phyloP scores from a whole-genome alignment of 1,140 invertebrate species.

The Diorhabda sublineata region DNA sequence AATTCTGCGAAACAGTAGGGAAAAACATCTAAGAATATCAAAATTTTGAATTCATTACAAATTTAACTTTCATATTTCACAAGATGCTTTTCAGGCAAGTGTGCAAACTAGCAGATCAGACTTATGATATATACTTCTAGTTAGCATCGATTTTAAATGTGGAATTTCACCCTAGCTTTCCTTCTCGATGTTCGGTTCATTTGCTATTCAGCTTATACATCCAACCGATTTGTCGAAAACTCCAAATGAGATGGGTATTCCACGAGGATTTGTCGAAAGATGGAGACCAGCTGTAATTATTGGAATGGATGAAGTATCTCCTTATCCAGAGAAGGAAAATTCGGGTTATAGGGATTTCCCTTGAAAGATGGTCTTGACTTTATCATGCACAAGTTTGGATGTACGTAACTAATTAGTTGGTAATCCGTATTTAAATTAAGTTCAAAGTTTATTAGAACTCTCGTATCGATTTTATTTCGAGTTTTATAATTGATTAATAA shows the following conservation, averaged over 20 bases:
- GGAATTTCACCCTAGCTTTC: not conserved
- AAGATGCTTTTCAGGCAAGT: not conserved
- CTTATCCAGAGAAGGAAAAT: constrained; percentile 2
- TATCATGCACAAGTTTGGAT: not conserved
- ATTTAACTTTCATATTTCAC: not conserved
- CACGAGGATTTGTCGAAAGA: constrained; percentile 1
- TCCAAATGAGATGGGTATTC: not conserved
- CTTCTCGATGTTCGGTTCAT: constrained; percentile 1
- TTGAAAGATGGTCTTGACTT: not conserved
- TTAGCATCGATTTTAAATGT: not conserved
- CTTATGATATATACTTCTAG: not conserved
- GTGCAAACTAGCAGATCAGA: constrained; percentile 1
- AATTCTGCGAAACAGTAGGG: too few relatives aligned
- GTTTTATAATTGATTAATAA: not conserved
- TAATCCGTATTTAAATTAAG: not conserved
- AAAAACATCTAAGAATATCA: too few relatives aligned
- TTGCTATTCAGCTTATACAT: constrained; percentile 2
- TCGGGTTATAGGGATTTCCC: constrained; percentile 1
- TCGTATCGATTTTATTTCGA: not conserved
- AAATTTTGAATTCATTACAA: not conserved
- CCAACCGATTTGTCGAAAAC: not conserved
- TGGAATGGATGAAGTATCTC: not conserved
- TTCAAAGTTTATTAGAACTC: not conserved
- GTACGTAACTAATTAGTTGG: not conserved
- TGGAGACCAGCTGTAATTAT: constrained; percentile 2